These are phyloP conservation scores for Diorhabda sublineata DNA, from an alignment of 1,140 invertebrate species.

Conservation along the genomic window DNA sequence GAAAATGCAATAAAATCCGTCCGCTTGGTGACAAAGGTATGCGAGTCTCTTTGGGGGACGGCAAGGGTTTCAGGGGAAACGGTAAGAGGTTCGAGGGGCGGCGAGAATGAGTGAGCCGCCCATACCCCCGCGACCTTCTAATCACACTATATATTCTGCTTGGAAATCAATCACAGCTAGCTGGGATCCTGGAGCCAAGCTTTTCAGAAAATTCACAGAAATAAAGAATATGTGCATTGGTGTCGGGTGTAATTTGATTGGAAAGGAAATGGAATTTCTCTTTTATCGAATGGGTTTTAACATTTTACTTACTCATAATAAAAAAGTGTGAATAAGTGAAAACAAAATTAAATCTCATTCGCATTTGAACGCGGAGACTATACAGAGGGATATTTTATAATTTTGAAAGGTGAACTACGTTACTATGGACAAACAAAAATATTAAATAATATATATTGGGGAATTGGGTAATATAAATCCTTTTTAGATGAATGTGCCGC, in stretches of 20 bases:
- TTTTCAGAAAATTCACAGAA: constrained; percentile 2
- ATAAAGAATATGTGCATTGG: neutral
- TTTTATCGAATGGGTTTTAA: constrained; percentile 3
- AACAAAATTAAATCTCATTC: too few relatives aligned
- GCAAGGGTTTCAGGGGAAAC: neutral
- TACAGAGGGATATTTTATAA: too few relatives aligned
- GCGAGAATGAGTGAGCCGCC: neutral
- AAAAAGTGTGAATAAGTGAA: neutral
- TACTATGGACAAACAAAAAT: too few relatives aligned
- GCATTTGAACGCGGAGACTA: too few relatives aligned
- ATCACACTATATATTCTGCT: constrained; percentile 2
- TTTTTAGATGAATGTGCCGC: too few relatives aligned
- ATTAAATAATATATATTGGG: too few relatives aligned
- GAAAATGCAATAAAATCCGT: constrained; percentile 29
- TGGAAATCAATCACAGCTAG: constrained; percentile 1
- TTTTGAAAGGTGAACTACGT: too few relatives aligned
- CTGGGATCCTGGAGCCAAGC: constrained; percentile 1
- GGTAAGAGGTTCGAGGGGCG: neutral
- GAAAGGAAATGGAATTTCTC: constrained; percentile 2
- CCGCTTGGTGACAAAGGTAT: constrained; percentile 16
- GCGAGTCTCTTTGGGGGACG: constrained; percentile 5
- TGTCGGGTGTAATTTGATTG: neutral
- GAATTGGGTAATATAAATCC: too few relatives aligned
- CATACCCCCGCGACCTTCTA: neutral
- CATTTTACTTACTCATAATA: neutral